phyloP scores from a whole-genome alignment of 2,113 vertebrate species.

The Callorhinus ursinus region DNA sequence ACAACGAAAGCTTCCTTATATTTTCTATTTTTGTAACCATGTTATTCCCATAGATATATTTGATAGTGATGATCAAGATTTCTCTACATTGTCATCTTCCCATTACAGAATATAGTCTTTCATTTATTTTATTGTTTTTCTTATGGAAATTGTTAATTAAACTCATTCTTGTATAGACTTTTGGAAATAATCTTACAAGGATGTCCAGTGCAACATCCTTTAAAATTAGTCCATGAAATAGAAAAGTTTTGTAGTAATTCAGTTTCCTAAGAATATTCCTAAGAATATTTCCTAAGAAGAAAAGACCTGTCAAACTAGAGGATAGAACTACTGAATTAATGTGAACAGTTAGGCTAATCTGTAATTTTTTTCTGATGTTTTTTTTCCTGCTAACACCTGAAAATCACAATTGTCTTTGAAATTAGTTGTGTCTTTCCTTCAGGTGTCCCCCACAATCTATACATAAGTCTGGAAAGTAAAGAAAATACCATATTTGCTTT shows the following conservation, averaged over 20 bases:
- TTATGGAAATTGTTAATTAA: not conserved
- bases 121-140: not conserved
- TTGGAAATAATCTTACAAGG: not conserved
- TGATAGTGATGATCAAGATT: not conserved
- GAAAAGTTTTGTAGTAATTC: not conserved
- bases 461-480: not conserved
- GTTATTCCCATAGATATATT: not conserved
- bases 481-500: not conserved
- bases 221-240: not conserved
- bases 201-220: not conserved
- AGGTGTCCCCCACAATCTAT: not conserved
- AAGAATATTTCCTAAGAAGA: not conserved
- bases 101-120: not conserved
- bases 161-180: not conserved
- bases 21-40: not conserved
- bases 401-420: not conserved
- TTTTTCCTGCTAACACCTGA: not conserved
- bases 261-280: not conserved
- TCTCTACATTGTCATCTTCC: not conserved
- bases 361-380: not conserved
- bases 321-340: not conserved
- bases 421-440: not conserved
- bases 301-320: accelerated
- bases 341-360: not conserved
- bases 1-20: not conserved